phyloP scores from a whole-genome alignment of 2,113 vertebrate genomes.

The Turnix velox region DNA sequence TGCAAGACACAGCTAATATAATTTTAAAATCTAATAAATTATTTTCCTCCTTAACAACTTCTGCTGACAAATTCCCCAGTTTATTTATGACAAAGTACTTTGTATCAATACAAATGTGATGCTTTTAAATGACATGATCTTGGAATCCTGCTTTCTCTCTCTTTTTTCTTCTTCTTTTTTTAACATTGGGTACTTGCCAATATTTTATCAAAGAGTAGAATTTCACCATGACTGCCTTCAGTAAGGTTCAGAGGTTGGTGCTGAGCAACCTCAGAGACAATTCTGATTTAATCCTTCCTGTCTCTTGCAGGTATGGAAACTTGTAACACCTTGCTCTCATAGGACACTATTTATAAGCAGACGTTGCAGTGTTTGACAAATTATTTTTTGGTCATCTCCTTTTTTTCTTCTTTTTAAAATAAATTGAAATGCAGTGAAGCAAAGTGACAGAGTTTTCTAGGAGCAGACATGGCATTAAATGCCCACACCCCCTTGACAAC shows the following conservation, averaged over 20 bases:
- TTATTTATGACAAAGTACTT: background rate
- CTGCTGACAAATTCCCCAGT: background rate
- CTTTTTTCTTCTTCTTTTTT: background rate
- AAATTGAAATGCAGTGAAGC: background rate
- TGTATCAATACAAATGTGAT: background rate
- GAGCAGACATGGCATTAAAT: background rate
- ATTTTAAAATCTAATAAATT: background rate
- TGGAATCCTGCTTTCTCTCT: background rate
- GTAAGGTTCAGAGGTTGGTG: background rate
- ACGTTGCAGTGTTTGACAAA: background rate
- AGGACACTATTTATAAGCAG: background rate
- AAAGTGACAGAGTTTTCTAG: background rate
- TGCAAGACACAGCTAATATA: background rate
- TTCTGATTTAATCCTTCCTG: background rate
- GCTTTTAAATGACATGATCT: background rate
- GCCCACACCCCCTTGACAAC: background rate
- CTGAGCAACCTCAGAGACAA: background rate
- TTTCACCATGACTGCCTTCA: background rate
- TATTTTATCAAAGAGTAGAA: background rate
- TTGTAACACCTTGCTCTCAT: background rate
- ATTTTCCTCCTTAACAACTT: background rate
- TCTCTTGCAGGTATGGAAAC: background rate
- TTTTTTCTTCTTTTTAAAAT: background rate
- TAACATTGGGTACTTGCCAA: background rate
- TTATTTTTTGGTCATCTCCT: background rate